Evolutionary conservation across 2,797 vertebrate species (phyloP).

Genomic region (Falco rusticolus): DNA sequence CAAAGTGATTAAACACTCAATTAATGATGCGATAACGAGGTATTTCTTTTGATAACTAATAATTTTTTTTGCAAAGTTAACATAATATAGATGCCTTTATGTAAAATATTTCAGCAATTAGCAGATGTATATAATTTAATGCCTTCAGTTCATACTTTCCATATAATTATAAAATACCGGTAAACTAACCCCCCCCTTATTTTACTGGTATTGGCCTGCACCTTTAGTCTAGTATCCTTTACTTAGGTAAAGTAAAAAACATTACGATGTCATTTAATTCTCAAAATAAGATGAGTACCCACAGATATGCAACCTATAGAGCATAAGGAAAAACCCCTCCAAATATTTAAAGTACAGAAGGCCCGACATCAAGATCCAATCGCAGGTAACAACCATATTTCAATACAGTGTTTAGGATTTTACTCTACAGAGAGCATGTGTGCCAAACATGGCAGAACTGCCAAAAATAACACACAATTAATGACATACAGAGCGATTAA

Average conservation of each 20-base stretch:
- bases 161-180: not conserved
- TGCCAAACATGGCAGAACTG: not conserved
- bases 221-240: not conserved
- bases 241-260: not conserved
- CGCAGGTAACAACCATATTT: not conserved
- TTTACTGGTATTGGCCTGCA: not conserved
- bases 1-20: not conserved
- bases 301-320: not conserved
- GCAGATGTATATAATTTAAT: not conserved
- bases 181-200: not conserved
- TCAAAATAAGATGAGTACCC: not conserved
- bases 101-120: not conserved
- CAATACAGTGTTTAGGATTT: not conserved
- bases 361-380: not conserved
- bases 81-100: not conserved
- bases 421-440: not conserved
- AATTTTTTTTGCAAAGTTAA: not conserved
- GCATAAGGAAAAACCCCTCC: not conserved
- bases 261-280: not conserved
- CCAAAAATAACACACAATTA: not conserved
- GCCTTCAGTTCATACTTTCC: not conserved
- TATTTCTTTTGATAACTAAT: not conserved
- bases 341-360: not conserved
- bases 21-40: not conserved
- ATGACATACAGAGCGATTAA: not conserved